Conservation (phyloP, 2,888 invertebrate species). For the Selenia dentaria region DNA sequence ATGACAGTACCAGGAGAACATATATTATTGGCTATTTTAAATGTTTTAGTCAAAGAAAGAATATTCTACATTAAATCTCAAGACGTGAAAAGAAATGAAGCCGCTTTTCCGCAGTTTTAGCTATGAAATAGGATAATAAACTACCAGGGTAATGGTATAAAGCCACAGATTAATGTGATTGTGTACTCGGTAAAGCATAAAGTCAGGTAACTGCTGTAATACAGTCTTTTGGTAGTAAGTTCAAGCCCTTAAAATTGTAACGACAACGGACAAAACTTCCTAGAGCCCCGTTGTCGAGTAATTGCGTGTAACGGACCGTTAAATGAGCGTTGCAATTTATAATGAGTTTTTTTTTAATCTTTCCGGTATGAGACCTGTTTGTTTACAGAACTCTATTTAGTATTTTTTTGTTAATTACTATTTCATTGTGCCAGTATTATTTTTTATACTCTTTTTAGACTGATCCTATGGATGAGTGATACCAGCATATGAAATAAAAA, state of each 20-base stretch:
- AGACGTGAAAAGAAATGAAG: slow-evolving; percentile 9
- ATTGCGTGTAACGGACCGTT: slow-evolving; percentile 78
- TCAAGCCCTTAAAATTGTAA: slow-evolving; percentile 49
- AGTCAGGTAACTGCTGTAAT: too few relatives aligned
- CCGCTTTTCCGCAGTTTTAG: slow-evolving; percentile 20
- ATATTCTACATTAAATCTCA: too few relatives aligned
- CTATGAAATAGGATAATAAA: slow-evolving; percentile 30
- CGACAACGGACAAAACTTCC: slow-evolving; percentile 45
- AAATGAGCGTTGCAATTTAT: slow-evolving; percentile 79
- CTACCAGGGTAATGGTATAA: slow-evolving; percentile 30
- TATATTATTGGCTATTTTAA: too few relatives aligned
- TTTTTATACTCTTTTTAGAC: too few relatives aligned
- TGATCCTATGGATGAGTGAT: too few relatives aligned
- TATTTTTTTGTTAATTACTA: slow-evolving; percentile 22
- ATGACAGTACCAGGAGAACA: too few relatives aligned
- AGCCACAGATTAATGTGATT: not conserved
- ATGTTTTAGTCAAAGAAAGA: too few relatives aligned
- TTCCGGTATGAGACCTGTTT: slow-evolving; percentile 39
- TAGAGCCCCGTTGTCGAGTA: slow-evolving; percentile 58
- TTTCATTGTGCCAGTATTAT: too few relatives aligned
- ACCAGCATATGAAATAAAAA: too few relatives aligned
- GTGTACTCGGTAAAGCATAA: not conserved
- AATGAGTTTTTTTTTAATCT: slow-evolving; percentile 57
- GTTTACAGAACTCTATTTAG: slow-evolving; percentile 40
- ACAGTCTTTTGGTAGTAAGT: not conserved